Evolutionary conservation across 2,797 vertebrate genomes (phyloP).

Genomic region (Sitta carolinensis): DNA sequence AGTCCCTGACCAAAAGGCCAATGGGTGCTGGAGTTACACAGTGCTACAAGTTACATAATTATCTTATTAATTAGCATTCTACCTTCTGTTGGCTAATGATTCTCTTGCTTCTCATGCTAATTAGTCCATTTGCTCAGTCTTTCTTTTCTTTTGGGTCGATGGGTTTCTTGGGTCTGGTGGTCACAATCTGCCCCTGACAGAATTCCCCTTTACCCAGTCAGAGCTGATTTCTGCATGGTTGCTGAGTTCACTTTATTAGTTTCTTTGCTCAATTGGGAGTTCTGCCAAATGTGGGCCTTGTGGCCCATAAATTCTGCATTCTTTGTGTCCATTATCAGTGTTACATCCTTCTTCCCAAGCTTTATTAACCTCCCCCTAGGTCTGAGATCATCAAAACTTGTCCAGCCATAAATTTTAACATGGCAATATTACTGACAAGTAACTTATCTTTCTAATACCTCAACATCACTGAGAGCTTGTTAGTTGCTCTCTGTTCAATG

Average conservation of each 20-base stretch:
- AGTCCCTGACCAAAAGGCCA: rapidly evolving
- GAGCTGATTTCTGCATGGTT: rapidly evolving
- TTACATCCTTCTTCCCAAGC: background rate
- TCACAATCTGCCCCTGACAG: rapidly evolving
- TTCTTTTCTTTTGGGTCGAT: background rate
- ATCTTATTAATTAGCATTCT: background rate
- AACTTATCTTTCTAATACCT: background rate
- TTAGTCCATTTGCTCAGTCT: background rate
- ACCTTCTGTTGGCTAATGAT: background rate
- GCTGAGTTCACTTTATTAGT: background rate
- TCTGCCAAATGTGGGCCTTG: background rate
- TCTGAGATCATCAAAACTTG: background rate
- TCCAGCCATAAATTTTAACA: background rate
- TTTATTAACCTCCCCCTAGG: background rate
- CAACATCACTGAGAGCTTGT: background rate
- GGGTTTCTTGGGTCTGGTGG: background rate
- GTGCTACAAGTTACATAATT: background rate
- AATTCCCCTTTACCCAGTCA: background rate
- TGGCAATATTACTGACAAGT: background rate
- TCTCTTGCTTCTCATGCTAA: background rate
- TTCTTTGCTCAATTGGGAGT: background rate
- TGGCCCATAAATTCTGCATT: background rate
- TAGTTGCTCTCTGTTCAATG: background rate
- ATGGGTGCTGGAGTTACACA: rapidly evolving
- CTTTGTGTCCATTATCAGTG: background rate